Evolutionary conservation across 2,113 vertebrate genomes (phyloP).

Genomic region (Rhynchomys soricoides): DNA sequence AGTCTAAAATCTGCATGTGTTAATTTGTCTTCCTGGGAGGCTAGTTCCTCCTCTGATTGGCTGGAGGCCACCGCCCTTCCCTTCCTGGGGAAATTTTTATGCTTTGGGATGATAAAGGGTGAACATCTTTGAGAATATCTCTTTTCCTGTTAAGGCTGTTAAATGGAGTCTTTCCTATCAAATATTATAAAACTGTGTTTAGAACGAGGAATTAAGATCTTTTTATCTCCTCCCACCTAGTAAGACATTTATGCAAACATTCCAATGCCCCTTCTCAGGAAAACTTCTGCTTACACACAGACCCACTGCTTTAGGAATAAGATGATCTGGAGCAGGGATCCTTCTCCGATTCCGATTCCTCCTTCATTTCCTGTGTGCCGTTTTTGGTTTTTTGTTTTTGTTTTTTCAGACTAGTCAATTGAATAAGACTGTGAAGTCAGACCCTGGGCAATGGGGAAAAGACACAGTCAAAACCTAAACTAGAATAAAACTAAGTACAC

Average conservation of each 20-base stretch:
- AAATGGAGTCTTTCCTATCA: not conserved
- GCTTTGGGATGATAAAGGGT: not conserved
- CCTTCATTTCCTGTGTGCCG: not conserved
- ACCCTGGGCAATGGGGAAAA: not conserved
- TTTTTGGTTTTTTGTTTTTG: too few relatives aligned
- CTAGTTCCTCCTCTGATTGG: not conserved
- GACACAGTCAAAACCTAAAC: not conserved
- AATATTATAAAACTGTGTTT: not conserved
- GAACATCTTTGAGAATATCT: not conserved
- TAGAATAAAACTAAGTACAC: not conserved
- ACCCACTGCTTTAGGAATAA: not conserved
- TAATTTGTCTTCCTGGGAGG: not conserved
- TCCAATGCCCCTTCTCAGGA: not conserved
- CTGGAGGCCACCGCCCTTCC: not conserved
- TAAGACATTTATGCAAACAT: not conserved
- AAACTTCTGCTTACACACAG: not conserved
- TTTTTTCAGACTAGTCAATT: not conserved
- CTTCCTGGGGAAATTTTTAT: not conserved
- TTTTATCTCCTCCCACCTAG: not conserved
- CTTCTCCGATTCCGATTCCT: not conserved
- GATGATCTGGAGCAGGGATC: not conserved
- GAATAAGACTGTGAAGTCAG: not conserved
- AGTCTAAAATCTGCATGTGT: not conserved
- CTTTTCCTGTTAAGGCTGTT: not conserved
- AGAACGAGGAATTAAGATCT: not conserved